These are phyloP conservation scores for Octodon degus DNA, from an alignment of 2,113 vertebrate species.

Conservation along the genomic window DNA sequence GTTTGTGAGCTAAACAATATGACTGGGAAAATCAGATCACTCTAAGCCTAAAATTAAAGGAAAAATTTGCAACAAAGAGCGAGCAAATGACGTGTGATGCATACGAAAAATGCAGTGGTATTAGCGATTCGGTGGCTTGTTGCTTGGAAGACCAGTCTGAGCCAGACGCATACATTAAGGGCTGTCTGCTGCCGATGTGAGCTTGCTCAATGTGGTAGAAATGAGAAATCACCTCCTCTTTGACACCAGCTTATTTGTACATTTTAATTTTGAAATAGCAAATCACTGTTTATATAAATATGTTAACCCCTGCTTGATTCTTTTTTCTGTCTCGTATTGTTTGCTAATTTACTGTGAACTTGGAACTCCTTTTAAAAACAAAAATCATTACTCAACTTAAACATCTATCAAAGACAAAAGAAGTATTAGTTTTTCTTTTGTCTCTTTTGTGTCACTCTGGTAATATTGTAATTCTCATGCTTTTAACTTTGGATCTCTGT, in stretches of 20 bases:
- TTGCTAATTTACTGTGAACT: conserved; percentile 84
- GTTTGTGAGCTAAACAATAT: conserved; percentile 85
- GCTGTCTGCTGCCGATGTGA: conserved; percentile 94
- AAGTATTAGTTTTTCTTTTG: conserved; percentile 83
- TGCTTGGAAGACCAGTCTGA: conserved; percentile 93
- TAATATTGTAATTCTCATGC: conserved; percentile 81
- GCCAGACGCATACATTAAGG: conserved; percentile 98
- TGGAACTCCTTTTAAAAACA: conserved; percentile 77
- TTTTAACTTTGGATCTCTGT: conserved; percentile 82
- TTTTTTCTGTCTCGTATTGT: conserved; percentile 71
- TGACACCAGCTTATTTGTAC: conserved; percentile 88
- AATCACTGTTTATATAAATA: conserved; percentile 85
- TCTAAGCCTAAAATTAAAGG: conserved; percentile 87
- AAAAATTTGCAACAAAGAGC: conserved; percentile 90
- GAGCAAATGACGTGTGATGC: conserved; percentile 91
- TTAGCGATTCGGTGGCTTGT: conserved; percentile 92
- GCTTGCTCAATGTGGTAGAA: conserved; percentile 92
- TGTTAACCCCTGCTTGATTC: conserved; percentile 79
- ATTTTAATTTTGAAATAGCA: conserved; percentile 88
- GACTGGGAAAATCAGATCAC: conserved; percentile 92
- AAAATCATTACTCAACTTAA: conserved; percentile 77
- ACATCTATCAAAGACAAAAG: conserved; percentile 80
- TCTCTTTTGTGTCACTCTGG: conserved; percentile 76
- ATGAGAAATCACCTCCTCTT: conserved; percentile 88
- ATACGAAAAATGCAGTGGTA: conserved; percentile 95